These are phyloP conservation scores for Apamea anceps DNA, from an alignment of 2,888 invertebrate species.

Conservation along the genomic window DNA sequence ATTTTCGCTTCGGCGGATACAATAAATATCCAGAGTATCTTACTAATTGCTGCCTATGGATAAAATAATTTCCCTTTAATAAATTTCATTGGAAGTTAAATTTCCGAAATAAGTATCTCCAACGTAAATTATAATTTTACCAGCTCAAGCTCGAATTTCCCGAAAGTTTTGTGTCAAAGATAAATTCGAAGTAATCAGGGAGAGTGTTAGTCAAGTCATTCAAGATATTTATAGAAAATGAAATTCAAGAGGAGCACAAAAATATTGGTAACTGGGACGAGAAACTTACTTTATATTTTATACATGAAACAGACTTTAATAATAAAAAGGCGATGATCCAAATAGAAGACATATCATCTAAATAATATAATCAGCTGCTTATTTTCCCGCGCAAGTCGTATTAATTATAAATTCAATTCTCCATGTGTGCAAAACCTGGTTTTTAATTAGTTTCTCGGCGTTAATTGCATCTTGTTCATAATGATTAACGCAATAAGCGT, in stretches of 20 bases:
- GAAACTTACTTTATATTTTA: neutral
- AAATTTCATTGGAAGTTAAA: constrained; percentile 60
- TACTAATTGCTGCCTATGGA: constrained; percentile 60
- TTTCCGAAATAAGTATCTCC: constrained; percentile 52
- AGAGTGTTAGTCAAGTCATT: constrained; percentile 53
- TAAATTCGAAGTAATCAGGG: constrained; percentile 54
- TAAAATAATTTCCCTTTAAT: constrained; percentile 62
- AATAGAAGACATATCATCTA: constrained; percentile 3
- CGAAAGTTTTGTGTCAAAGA: constrained; percentile 54
- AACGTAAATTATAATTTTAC: constrained; percentile 57
- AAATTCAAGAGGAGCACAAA: constrained; percentile 14
- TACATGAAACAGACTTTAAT: neutral
- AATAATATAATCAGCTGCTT: constrained; percentile 22
- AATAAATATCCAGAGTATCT: constrained; percentile 59
- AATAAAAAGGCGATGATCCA: neutral
- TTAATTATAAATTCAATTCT: constrained; percentile 27
- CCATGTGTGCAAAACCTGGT: constrained; percentile 28
- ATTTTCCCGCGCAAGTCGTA: constrained; percentile 10
- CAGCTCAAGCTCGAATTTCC: constrained; percentile 46
- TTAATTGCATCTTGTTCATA: constrained; percentile 4
- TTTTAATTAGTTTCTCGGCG: constrained; percentile 32
- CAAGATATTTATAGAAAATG: constrained; percentile 37
- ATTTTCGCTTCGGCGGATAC: constrained; percentile 52
- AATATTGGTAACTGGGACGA: constrained; percentile 21
- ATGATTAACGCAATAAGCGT: constrained; percentile 7